A percentile compares a stretch with the other conserved stretches of the same genome.
Conservation (phyloP, 2,888 invertebrate genomes). For the Periphyllus acericola region DNA sequence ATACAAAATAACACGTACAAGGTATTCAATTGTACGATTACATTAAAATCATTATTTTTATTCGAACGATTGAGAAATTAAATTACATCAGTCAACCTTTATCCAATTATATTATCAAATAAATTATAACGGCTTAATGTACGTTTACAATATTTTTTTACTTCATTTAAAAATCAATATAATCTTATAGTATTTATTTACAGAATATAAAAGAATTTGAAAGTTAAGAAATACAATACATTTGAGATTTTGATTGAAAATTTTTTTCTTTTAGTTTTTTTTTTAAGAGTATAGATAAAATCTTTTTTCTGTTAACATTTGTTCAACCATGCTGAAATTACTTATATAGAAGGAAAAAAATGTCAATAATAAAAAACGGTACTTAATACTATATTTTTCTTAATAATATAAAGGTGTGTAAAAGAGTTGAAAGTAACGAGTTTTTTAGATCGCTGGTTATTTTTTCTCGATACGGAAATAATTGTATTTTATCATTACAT, state of each 20-base stretch:
- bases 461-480: constrained; percentile 25
- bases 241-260: constrained; percentile 29
- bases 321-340: constrained; percentile 14
- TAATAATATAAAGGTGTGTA: neutral
- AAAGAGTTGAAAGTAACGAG: neutral
- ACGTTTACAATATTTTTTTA: neutral
- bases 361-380: constrained; percentile 3
- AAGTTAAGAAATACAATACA: constrained; percentile 1
- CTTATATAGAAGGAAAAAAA: neutral
- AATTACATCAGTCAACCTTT: neutral
- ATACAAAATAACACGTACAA: too few relatives aligned
- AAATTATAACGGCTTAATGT: neutral
- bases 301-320: constrained; percentile 24
- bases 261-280: neutral
- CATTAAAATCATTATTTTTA: neutral
- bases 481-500: constrained; percentile 34
- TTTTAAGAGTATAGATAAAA: neutral
- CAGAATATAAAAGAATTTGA: constrained; percentile 14
- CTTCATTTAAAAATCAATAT: neutral
- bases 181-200: neutral
- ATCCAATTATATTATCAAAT: neutral
- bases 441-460: neutral
- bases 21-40: too few relatives aligned
- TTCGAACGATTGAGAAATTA: neutral
- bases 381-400: neutral